Base-by-base conservation (phyloP, 2,888 invertebrate species). In the Caenorhabditis becei region DNA sequence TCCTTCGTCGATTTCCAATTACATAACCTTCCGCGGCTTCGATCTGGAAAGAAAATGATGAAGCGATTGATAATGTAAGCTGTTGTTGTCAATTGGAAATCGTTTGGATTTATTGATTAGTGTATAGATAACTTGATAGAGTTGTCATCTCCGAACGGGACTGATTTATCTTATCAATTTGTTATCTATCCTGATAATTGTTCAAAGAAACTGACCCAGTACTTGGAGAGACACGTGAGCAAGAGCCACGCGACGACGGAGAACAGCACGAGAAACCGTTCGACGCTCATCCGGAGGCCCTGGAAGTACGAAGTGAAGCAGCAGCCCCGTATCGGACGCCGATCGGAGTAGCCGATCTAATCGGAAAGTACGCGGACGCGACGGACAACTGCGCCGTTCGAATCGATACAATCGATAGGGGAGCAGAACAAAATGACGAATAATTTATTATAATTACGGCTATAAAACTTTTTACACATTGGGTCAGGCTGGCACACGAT, bases 1-100 rank as follows among this genome's bases (percentile, higher is more conserved):
- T 23, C n/a, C 90, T 77, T 20, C 84, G 62, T 3, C 88, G 78
- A 56, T 89, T 90, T 28, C 90, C 90, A 4, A 81, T 41, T 26
- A 84, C 74, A 66, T 88, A 88, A 2, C 89, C 89, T 14, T 49
- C 54, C 24, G 74, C 83, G 20, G 83, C 53, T 37, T 69, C 61
- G 5, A 84, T 80, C 89, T 89, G 51, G 47, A 88, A 82, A 56
- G 23, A 16, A 18, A 44, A 23, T 10, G 1, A 2, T 32, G 32
- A 3, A n/a, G n/a, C n/a, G n/a, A n/a, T n/a, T n/a, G n/a, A n/a
- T n/a, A n/a, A n/a, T n/a, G n/a, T n/a, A n/a, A n/a, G n/a, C n/a
- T n/a, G n/a, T n/a, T n/a, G n/a, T n/a, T n/a, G n/a, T n/a, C n/a
- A n/a, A n/a, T n/a, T n/a, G n/a, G n/a, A n/a, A n/a, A n/a, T n/a